Evolutionary conservation across 1,140 invertebrate genomes (phyloP).

Genomic region (Diachasma alloeum): DNA sequence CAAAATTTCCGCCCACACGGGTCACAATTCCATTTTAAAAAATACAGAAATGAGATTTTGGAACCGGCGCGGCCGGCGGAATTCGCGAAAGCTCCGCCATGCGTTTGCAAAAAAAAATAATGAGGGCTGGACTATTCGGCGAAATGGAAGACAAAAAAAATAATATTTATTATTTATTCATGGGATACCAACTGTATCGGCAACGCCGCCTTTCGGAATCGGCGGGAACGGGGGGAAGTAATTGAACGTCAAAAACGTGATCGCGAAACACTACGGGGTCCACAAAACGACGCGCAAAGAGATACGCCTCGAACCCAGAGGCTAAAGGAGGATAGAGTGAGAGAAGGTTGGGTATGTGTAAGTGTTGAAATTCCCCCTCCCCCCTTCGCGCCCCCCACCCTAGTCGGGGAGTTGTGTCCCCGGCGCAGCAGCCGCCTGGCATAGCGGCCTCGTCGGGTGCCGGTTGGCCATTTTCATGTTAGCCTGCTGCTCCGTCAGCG

Average conservation of each 20-base stretch:
- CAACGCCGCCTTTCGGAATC: background rate
- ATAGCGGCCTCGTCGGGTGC: background rate
- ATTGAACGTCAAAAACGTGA: slow-evolving; percentile 74
- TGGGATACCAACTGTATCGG: background rate
- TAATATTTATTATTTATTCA: no score
- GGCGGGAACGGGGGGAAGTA: slow-evolving; percentile 62
- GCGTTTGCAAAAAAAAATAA: no score
- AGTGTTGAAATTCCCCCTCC: background rate
- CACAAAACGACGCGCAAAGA: slow-evolving; percentile 80
- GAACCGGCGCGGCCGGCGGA: no score
- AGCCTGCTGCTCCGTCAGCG: slow-evolving; percentile 15
- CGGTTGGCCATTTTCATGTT: slow-evolving; percentile 32
- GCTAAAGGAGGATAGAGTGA: slow-evolving; percentile 14
- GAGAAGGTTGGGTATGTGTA: background rate
- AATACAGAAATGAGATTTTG: no score
- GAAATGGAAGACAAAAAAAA: no score
- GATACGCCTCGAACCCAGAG: slow-evolving; percentile 66
- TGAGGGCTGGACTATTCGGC: no score
- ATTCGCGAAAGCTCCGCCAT: no score
- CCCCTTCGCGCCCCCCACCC: no score
- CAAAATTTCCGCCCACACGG: background rate
- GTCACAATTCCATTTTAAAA: background rate
- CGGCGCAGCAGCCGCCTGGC: background rate
- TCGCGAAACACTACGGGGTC: slow-evolving; percentile 73
- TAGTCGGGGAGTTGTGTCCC: no score